Base-by-base conservation (phyloP, 2,888 invertebrate species). In the Dasypolia templi region DNA sequence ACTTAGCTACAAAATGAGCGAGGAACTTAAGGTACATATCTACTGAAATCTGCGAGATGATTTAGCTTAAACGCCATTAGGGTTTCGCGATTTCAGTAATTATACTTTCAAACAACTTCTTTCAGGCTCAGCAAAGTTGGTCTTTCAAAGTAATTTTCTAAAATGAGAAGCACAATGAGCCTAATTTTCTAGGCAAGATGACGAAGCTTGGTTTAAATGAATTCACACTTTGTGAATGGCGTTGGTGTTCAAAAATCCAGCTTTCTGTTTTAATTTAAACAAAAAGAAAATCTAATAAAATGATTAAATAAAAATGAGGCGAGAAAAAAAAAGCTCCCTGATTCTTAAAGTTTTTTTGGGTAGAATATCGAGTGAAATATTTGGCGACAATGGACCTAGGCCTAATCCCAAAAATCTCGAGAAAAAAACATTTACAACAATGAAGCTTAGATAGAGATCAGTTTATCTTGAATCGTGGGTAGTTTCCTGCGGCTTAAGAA, bases 401-500 rank as follows among this genome's bases (percentile, higher is more conserved):
- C 12, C 29, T 72, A 75, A 69, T 75, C 49, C 61, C 14, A 59
- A 56, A 63, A 63, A 72, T 67, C 44, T 63, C 17, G 26, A 68
- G 49, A 56, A 61, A 76, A 63, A 56, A 39, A 62, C 62, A 75
- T 75, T 64, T 71, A 71, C 51, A 67, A 76, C 56, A 76, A 73
- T 56, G 62, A 29, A n/a, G 46, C 55, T 75, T 35, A 51, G 65
- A 74, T 75, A 65, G 69, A 79, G 71, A 78, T 80, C 65, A 81
- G 67, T 70, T 77, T 73, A 72, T 67, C 55, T 73, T 63, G 42
- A 63, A 83, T 62, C n/a, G 49, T n/a, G 61, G 67, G 22, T 22
- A 63, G 65, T 62, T 39, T 80, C 68, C 80, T 66, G 82, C 53
- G 46, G 75, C 63, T 74, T 59, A 55, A 59, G 76, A 78, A 85